Base-by-base conservation (phyloP, 2,888 invertebrate species). In the Xestia sexstrigata region DNA sequence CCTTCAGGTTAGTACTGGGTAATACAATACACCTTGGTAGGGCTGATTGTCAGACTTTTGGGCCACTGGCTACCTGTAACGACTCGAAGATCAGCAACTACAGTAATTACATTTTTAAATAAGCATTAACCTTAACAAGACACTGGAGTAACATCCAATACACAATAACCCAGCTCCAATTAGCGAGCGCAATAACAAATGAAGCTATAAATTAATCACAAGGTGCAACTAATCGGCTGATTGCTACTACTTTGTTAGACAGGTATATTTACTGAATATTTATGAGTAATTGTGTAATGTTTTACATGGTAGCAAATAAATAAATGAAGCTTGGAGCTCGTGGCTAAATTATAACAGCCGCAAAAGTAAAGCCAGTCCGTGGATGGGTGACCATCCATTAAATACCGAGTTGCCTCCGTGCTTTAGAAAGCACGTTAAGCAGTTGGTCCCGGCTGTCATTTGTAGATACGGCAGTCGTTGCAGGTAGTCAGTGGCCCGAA, bases 141-240 rank as follows among this genome's bases (percentile, higher is more conserved):
- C 7, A 5, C n/a, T n/a, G n/a, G 6, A 42, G n/a, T 67, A 52
- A 69, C 1, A 20, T 52, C 9, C 8, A 35, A 35, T 15, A 6
- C 30, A 0, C 23, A 62, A 26, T 17, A 63, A 9, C 23, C 8
- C 26, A 13, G 69, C 17, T 30, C n/a, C 35, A 35, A 78, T 76
- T 62, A 77, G n/a, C 13, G 26, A 42, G n/a, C 45, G 52, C 23
- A 78, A 45, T 26, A 13, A 17, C 7, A 70, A 78, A 76, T 77
- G 26, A 70, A 55, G 47, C 26, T 15, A 78, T 77, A 58, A 70
- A 78, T 70, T 30, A 77, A n/a, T 49, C 35, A 20, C n/a, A 52
- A 76, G 30, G 52, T 47, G 77, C 30, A n/a, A 23, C 26, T 39
- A 70, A 70, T 45, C 9, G 26, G 7, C 17, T 47, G 49, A 45